Percentiles rank a stretch among this genome's conserved stretches.
Evolutionary conservation across 2,797 vertebrate genomes (phyloP).

Genomic region (Harpagifer antarcticus): DNA sequence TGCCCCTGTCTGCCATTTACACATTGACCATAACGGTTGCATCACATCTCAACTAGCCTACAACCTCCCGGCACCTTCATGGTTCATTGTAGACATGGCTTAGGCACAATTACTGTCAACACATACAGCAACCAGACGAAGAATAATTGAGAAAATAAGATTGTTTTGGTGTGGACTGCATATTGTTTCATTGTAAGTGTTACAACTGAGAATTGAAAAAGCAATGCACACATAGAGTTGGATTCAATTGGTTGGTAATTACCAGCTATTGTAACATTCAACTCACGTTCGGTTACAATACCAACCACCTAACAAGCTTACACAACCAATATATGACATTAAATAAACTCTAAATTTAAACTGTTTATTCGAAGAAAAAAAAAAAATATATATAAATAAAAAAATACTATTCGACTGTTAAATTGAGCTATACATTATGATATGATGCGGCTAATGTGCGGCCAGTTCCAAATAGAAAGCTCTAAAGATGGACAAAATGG

Average conservation of each 20-base stretch:
- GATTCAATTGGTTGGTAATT: too few species aligned
- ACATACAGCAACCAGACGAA: background rate
- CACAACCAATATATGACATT: too few species aligned
- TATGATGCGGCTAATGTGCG: background rate
- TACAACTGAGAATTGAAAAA: too few species aligned
- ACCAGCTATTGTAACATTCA: too few species aligned
- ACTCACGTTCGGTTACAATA: too few species aligned
- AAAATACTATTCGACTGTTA: background rate
- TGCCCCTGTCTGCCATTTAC: constrained; percentile 43
- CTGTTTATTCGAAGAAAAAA: background rate
- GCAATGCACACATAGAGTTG: too few species aligned
- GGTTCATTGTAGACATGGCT: background rate
- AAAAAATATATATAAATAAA: background rate
- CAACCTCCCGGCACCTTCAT: background rate
- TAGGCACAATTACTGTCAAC: background rate
- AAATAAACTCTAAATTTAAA: too few species aligned
- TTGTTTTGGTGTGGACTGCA: background rate
- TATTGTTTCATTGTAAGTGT: background rate
- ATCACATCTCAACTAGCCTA: constrained; percentile 1
- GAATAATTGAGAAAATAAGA: background rate
- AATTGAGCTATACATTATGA: background rate
- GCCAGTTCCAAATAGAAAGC: background rate
- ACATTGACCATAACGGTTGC: constrained; percentile 43
- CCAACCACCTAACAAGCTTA: too few species aligned
- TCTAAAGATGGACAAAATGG: background rate